Evolutionary conservation across 1,140 invertebrate genomes (phyloP).

Genomic region (Procambarus virginalis): DNA sequence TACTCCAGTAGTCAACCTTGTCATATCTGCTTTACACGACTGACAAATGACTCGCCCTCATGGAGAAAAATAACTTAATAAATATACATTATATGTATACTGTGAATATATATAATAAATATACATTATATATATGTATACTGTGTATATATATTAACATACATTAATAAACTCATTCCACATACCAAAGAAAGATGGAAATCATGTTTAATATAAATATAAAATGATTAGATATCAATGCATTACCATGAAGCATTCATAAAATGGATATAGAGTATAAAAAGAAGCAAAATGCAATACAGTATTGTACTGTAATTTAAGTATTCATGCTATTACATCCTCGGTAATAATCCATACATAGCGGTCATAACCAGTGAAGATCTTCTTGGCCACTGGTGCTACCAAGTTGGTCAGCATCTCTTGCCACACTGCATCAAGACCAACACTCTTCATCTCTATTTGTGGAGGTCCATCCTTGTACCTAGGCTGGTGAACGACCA

Average conservation of each 20-base stretch:
- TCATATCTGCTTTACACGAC: too few relatives aligned
- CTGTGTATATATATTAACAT: too few relatives aligned
- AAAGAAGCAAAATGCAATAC: not conserved
- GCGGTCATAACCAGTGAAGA: constrained; percentile 74
- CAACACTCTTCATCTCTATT: constrained; percentile 72
- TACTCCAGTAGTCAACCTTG: too few relatives aligned
- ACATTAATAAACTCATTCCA: too few relatives aligned
- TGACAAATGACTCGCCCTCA: too few relatives aligned
- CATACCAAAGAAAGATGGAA: too few relatives aligned
- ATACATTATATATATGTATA: too few relatives aligned
- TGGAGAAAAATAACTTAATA: too few relatives aligned
- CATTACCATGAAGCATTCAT: not conserved
- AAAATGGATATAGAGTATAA: not conserved
- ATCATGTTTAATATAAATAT: too few relatives aligned
- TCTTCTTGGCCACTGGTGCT: constrained; percentile 78
- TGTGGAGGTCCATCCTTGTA: constrained; percentile 15
- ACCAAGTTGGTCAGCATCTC: constrained; percentile 78
- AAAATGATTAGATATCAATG: too few relatives aligned
- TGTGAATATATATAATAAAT: too few relatives aligned
- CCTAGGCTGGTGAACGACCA: not conserved
- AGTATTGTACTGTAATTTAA: not conserved
- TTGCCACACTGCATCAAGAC: constrained; percentile 79
- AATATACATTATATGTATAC: too few relatives aligned
- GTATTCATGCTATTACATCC: not conserved
- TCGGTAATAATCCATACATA: constrained; percentile 59